Evolutionary conservation across 2,888 invertebrate genomes (phyloP), one percentile per base, ranked within the genome.

Genomic region (Unio pictorum): DNA sequence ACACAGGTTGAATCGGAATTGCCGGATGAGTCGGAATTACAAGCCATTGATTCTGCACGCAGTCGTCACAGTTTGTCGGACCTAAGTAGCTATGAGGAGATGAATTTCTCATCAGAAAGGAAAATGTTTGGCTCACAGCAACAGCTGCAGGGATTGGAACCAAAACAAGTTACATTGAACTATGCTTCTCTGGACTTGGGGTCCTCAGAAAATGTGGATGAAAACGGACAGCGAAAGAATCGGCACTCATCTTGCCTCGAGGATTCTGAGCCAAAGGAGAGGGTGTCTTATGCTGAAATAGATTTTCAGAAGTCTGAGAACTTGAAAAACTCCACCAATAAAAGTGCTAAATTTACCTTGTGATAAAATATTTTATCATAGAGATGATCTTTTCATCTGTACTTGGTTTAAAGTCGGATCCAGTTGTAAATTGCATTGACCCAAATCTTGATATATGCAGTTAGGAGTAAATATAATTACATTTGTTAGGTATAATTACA

Each of bases 281-380:
- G 82, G 20, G 69, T 86, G 26, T 80, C 84, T 28, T 90, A 90
- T 78, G 90, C 89, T 54, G 79, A 88, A 70, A 90, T 90, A 63
- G 90, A 90, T 81, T 90, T 90, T 75, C 80, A 84, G 30, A 89
- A 88, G 72, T 88, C 88, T 3, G 89, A 89, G 75, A 89, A 83
- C 63, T 71, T 85, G 66, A 81, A 83, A 64, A 77, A 75, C 67
- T 34, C 76, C 15, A 64, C 66, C 28, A 76, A 75, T 26, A 77
- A 78, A 59, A 78, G 79, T 61, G 75, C 75, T 17, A 79, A 77
- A 61, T 78, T 79, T 68, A 71, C 77, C n/a, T 34, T 73, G 45
- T 73, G 55, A 71, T 45, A 45, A 45, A 45, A 15, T 15, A 0
- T 15, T 15, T 3, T 11, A 45, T 45, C 11, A 45, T 45, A 45